Percentiles rank a stretch among this genome's conserved stretches.
Evolutionary conservation across 2,113 vertebrate species (phyloP).

Genomic region (Bostrychus sinensis): DNA sequence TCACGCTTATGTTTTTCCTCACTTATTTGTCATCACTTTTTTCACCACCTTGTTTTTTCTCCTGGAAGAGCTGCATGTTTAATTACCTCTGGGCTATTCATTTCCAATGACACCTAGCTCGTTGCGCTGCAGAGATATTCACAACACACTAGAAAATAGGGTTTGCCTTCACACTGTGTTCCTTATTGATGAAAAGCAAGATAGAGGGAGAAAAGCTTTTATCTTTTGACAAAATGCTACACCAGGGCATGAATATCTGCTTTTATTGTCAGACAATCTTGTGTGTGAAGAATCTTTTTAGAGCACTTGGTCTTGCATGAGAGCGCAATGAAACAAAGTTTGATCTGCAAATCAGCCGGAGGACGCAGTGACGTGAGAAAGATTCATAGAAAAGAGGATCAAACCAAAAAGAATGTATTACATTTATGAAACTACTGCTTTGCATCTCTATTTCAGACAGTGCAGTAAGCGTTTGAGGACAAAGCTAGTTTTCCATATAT

Average conservation of each 20-base stretch:
- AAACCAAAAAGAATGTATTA: constrained; percentile 26
- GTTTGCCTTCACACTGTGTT: constrained; percentile 66
- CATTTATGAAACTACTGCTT: constrained; percentile 15
- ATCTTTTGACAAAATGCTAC: constrained; percentile 71
- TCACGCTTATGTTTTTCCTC: constrained; percentile 28
- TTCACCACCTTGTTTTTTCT: constrained; percentile 61
- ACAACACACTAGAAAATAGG: constrained; percentile 59
- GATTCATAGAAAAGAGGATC: constrained; percentile 53
- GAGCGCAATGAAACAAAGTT: constrained; percentile 49
- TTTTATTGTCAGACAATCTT: constrained; percentile 64
- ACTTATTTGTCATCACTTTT: constrained; percentile 73
- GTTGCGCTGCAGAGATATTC: constrained; percentile 55
- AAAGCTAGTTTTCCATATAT: background rate
- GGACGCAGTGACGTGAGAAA: constrained; percentile 47
- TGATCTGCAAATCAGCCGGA: constrained; percentile 60
- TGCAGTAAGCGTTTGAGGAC: constrained; percentile 14
- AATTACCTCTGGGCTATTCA: constrained; percentile 79
- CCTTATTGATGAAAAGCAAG: constrained; percentile 70
- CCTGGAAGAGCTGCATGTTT: constrained; percentile 69
- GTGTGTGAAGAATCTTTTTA: constrained; percentile 61
- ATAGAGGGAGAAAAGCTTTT: constrained; percentile 68
- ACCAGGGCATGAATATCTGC: constrained; percentile 62
- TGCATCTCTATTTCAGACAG: constrained; percentile 34
- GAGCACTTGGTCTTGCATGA: constrained; percentile 58
- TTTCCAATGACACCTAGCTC: constrained; percentile 71